Evolutionary conservation across 1,140 invertebrate species (phyloP).

Genomic region (Camponotus pennsylvanicus): DNA sequence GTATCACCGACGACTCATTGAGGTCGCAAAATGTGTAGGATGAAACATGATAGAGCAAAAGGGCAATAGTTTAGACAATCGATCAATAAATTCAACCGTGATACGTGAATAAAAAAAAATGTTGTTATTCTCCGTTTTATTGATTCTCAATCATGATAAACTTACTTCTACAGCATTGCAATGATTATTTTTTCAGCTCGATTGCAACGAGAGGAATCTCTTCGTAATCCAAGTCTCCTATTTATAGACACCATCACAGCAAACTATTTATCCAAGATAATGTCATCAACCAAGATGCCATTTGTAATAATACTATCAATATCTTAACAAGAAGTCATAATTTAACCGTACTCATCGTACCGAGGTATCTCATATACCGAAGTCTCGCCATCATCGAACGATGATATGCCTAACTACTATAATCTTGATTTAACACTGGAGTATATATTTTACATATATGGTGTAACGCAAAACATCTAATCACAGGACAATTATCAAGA

Average conservation of each 20-base stretch:
- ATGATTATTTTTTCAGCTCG: neutral
- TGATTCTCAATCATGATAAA: constrained; percentile 3
- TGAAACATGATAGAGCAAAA: constrained; percentile 51
- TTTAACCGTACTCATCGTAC: constrained; percentile 11
- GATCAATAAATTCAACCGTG: constrained; percentile 64
- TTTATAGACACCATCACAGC: constrained; percentile 14
- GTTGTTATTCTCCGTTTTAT: constrained; percentile 32
- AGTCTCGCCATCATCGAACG: constrained; percentile 15
- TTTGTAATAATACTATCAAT: constrained; percentile 43
- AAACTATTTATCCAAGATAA: constrained; percentile 23
- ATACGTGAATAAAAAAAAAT: constrained; percentile 73
- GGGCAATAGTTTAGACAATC: constrained; percentile 49
- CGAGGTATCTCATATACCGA: neutral
- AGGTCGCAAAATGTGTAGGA: constrained; percentile 50
- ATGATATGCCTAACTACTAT: constrained; percentile 26
- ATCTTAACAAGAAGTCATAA: constrained; percentile 41
- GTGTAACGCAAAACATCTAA: neutral
- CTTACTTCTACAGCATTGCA: neutral
- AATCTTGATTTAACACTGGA: constrained; percentile 41
- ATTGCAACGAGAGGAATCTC: neutral
- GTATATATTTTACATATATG: constrained; percentile 40
- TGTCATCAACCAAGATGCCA: neutral
- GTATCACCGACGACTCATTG: constrained; percentile 51
- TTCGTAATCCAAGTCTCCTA: neutral
- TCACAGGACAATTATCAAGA: neutral